Conservation (phyloP, 92 coral and sea anemone species). For the Diadumene lineata region DNA sequence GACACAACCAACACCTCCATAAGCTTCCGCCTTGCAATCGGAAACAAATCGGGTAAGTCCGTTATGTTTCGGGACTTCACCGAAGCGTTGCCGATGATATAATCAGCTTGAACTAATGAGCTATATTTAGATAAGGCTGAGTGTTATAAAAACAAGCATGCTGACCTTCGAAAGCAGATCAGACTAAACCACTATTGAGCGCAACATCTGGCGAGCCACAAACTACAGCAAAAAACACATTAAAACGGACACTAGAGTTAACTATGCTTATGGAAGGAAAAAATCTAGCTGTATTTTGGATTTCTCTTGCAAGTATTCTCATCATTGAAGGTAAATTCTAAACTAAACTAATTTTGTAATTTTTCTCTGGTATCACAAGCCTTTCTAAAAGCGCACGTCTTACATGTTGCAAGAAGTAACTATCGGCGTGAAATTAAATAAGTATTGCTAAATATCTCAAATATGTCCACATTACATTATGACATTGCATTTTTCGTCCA, state of each 20-base stretch:
- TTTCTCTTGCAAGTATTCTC: not conserved
- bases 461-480: too few species aligned
- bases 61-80: constrained; percentile 13
- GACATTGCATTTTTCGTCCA: too few species aligned
- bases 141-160: too few species aligned
- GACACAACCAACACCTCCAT: constrained; percentile 1
- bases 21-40: constrained; percentile 19
- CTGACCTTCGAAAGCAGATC: constrained; percentile 7
- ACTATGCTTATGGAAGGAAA: not conserved
- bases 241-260: not conserved
- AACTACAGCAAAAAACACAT: not conserved
- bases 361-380: not conserved
- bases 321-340: constrained; percentile 4
- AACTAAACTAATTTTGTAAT: too few species aligned
- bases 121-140: constrained; percentile 8
- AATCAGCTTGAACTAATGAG: constrained; percentile 19
- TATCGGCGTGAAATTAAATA: too few species aligned
- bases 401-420: not conserved
- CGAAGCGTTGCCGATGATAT: constrained; percentile 11
- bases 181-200: not conserved
- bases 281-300: not conserved
- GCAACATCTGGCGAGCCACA: too few species aligned
- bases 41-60: constrained; percentile 6
- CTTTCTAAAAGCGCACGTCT: not conserved
- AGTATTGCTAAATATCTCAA: too few species aligned